Base-by-base conservation (phyloP, 2,113 vertebrate species). In the Hippopotamus amphibius region DNA sequence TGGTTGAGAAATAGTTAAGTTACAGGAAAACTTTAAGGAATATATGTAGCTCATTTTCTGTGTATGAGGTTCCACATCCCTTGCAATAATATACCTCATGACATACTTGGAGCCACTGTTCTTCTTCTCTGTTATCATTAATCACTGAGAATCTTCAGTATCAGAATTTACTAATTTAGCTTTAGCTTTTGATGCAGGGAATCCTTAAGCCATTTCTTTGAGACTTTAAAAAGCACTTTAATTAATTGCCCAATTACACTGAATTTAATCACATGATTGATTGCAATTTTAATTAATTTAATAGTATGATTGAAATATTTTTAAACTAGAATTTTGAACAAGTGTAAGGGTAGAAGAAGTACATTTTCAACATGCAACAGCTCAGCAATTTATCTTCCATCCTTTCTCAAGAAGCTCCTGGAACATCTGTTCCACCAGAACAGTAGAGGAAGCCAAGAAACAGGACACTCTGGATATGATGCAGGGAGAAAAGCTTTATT, bases 321-420 rank as follows among this genome's bases (percentile, higher is more conserved):
- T 95, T 79, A 69, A 85, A 53, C 19, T 91, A 86, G 53, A 79
- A 79, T 77, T 96, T 93, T 90, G 11, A 95, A 26, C 37, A 59
- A 86, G 19, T 41, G 2, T 74, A 68, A 74, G 7, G 3, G 7
- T 9, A 50, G 19, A n/a, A 41, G 28, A 82, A 53, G 24, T 50
- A 7, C 17, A 26, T n/a, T 87, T 87, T 96, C 28, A 95, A 48
- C 53, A 41, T 71, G 41, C 9, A 53, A 41, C 33, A 65, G 37
- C 50, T 95, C 21, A 84, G 30, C 14, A 46, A 15, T 74, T 59
- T 83, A 57, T 48, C 7, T 91, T 1, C n/a, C 11, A 15, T 71
- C 21, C 2, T 94, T 53, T n/a, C 46, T 85, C 11, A 71, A 76
- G 14, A 74, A 77, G 41, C 37, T 65, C 41, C 33, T 41, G 26